Conservation (phyloP, 2,113 vertebrate genomes). For the Numenius arquata region DNA sequence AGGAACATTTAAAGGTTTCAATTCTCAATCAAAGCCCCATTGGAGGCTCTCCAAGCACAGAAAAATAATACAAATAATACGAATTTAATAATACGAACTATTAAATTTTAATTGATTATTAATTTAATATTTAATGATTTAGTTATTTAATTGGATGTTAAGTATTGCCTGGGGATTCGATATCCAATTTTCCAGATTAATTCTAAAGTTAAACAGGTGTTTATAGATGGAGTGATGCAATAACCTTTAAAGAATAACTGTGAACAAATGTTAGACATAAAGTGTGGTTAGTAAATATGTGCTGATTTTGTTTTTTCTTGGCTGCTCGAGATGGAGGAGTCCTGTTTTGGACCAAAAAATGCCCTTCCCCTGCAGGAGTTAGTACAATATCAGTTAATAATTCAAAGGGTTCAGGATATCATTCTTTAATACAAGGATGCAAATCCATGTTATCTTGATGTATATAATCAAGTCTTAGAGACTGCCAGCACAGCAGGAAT, state of each 20-base stretch:
- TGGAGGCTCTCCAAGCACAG: not conserved
- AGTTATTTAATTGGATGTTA: not conserved
- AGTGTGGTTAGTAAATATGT: not conserved
- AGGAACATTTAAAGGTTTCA: not conserved
- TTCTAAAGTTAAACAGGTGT: not conserved
- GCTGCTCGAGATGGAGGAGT: not conserved
- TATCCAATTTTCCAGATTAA: not conserved
- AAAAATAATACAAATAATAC: no score
- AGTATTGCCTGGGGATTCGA: not conserved
- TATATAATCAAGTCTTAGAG: not conserved
- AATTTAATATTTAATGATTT: not conserved
- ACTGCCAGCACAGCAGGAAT: not conserved
- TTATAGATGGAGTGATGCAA: not conserved
- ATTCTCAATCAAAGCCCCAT: not conserved
- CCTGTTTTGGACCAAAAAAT: not conserved
- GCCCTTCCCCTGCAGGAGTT: not conserved
- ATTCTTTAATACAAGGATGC: not conserved
- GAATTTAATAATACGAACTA: no score
- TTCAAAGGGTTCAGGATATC: not conserved
- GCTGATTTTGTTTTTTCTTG: not conserved
- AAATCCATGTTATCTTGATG: not conserved
- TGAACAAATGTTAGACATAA: not conserved
- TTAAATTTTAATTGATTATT: constrained; percentile 7
- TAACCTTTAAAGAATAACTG: not conserved
- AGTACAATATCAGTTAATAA: not conserved